Base-by-base conservation (phyloP, 1,140 invertebrate genomes). In the Trachymyrmex septentrionalis region DNA sequence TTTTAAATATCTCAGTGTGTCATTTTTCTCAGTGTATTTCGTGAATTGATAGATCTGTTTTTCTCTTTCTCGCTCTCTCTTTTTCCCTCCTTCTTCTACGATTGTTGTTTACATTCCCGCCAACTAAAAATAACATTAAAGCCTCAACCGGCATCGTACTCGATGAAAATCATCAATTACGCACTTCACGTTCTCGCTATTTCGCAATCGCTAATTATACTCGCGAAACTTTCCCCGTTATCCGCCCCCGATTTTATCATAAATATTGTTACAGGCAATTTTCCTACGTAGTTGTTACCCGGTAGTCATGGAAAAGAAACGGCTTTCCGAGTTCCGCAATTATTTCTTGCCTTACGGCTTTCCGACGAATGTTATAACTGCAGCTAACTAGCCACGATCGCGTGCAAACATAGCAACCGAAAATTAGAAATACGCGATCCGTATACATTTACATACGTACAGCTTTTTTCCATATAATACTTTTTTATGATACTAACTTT, bases 231-330 rank as follows among this genome's bases (percentile, higher is more conserved):
- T 86, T 77, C 12, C 34, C n/a, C 63, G 63, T 63, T 63, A 84
- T 27, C 10, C 55, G n/a, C 48, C 21, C 9, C 14, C 71, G 88
- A 90, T 90, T 77, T 73, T 88, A 90, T 90, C 88, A 57, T 38
- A 80, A 89, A 90, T 89, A 90, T 90, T 84, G 71, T 88, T 90
- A 59, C 72, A 63, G 66, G 85, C n/a, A 75, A 87, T 85, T 86
- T 86, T 72, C 34, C 53, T 48, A 59, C 67, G 38, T 48, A 59
- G 67, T 73, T 27, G 55, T 87, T 88, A 88, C 30, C 12, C 3
- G 27, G 66, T 50, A 66, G 73, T 71, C 27, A 75, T 82, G 73
- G 44, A 85, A 85, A 85, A 80, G 67, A 78, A 87, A 87, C 73
- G 21, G 78, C 76, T 77, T 87, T 89, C 85, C 85, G 76, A 81